Evolutionary conservation across 1,140 invertebrate species (phyloP).

Genomic region (Euwallacea similis): DNA sequence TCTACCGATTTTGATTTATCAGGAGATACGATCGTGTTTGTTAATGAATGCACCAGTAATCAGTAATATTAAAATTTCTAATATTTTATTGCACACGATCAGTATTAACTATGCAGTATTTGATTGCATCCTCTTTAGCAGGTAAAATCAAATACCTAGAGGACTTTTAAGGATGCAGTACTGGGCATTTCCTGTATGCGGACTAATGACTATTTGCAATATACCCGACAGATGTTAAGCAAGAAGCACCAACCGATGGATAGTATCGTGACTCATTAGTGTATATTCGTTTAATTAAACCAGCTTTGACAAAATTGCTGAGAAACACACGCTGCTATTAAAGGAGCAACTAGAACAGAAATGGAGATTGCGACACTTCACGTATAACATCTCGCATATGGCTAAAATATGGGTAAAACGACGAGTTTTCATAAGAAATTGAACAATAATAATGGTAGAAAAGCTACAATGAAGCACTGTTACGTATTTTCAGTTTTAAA

Average conservation of each 20-base stretch:
- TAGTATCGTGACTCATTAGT: not conserved
- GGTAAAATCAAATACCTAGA: no score
- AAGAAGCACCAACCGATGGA: not conserved
- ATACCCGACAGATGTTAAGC: not conserved
- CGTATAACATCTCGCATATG: not conserved
- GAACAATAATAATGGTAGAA: slow-evolving; percentile 14
- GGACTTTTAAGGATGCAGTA: not conserved
- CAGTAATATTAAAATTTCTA: no score
- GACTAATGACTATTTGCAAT: slow-evolving; percentile 6
- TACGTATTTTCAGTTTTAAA: slow-evolving; percentile 12
- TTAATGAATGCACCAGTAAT: no score
- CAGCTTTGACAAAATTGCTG: slow-evolving; percentile 11
- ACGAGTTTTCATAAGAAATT: slow-evolving; percentile 24
- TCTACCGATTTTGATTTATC: slow-evolving; percentile 14
- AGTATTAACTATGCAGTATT: no score
- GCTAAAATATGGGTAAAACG: slow-evolving; percentile 6
- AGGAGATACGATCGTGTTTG: slow-evolving; percentile 2
- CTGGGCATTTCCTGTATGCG: slow-evolving; percentile 2
- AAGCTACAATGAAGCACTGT: slow-evolving; percentile 3
- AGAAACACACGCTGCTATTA: slow-evolving; percentile 3
- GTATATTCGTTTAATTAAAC: slow-evolving; percentile 11
- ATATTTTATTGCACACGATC: no score
- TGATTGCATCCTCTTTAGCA: no score
- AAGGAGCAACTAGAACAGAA: slow-evolving; percentile 33
- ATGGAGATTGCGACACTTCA: slow-evolving; percentile 4